These are phyloP conservation scores for Holothuria leucospilota DNA, from an alignment of 53 echinoderm and acorn worm species.

Conservation along the genomic window DNA sequence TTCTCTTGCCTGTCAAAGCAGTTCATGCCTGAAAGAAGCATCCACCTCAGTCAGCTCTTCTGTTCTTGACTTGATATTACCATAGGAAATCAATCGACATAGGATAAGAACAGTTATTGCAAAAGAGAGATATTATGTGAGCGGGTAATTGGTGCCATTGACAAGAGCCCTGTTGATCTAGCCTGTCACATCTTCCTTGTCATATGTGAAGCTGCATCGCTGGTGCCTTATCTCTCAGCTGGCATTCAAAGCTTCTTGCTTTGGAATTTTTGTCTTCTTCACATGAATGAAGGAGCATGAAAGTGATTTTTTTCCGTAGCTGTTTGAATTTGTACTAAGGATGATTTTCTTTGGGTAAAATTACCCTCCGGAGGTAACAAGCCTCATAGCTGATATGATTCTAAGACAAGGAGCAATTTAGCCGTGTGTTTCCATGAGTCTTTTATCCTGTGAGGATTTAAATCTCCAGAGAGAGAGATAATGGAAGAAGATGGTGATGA, in stretches of 20 bases:
- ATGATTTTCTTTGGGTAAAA: conserved; percentile 4
- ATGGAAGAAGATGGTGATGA: conserved; percentile 51
- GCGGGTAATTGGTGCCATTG: background rate
- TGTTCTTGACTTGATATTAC: too few relatives aligned
- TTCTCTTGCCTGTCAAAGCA: too few relatives aligned
- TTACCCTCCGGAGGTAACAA: conserved; percentile 24
- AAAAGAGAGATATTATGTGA: background rate
- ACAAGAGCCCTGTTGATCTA: conserved; percentile 26
- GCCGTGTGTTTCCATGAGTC: conserved; percentile 22
- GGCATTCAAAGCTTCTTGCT: too few relatives aligned
- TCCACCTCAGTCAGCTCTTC: too few relatives aligned
- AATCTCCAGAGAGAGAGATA: conserved; percentile 47
- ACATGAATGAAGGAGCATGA: conserved; percentile 7
- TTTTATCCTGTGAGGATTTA: conserved; percentile 34
- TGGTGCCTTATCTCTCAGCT: too few relatives aligned
- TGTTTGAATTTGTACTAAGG: background rate
- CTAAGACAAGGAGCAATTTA: conserved; percentile 30
- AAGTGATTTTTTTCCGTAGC: conserved; percentile 4
- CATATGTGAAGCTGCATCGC: background rate
- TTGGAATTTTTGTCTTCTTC: too few relatives aligned
- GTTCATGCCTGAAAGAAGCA: too few relatives aligned
- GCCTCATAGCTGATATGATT: conserved; percentile 32
- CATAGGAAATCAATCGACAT: conserved; percentile 20
- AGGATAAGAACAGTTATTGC: background rate
- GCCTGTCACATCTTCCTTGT: conserved; percentile 13